Base-by-base conservation (phyloP, 35 echinoderm and acorn worm genomes). In the Acanthaster planci region DNA sequence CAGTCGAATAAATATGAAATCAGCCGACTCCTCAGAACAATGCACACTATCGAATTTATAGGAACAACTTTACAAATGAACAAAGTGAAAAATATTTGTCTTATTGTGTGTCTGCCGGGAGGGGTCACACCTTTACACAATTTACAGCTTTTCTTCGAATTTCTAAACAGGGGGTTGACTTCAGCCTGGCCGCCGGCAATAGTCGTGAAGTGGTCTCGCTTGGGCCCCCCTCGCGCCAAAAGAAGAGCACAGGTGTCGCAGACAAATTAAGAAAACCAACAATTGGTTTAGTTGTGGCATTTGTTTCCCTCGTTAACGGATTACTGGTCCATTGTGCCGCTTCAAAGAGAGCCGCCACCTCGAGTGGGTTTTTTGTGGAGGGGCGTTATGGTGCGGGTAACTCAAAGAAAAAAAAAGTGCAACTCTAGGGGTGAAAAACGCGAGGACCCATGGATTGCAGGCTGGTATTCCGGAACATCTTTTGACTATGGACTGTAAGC, bases 251-350 rank as follows among this genome's bases (percentile, higher is more conserved):
- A 72, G 64, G 64, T 72, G 64, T 72, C 23, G 19, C 22, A 72
- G 64, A 72, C 14, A 26, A 72, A 72, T 72, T 72, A 72, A 72
- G 64, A 72, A 72, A 72, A 72, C 64, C 64, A 72, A 72, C 64
- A 72, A 72, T 72, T 72, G 64, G 64, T 72, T 72, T 72, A 72
- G 64, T 72, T 31, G 64, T 31, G 15, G 14, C 64, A 72, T 72
- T 72, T 72, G 64, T 72, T 72, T 72, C 64, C 34, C 64, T 72
- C 30, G 64, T 72, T 72, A 72, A 72, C 64, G 64, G 64, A 31
- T 72, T 26, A 72, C 64, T 9, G 64, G 19, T 10, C 64, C 29
- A 72, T 72, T 72, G 64, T 72, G 64, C 64, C 7, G 64, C 64
- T 31, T 72, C 64, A 72, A 72, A 72, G 64, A 10, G 19, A 9